Conservation (phyloP, 1,140 invertebrate genomes). For the Apis florea region DNA sequence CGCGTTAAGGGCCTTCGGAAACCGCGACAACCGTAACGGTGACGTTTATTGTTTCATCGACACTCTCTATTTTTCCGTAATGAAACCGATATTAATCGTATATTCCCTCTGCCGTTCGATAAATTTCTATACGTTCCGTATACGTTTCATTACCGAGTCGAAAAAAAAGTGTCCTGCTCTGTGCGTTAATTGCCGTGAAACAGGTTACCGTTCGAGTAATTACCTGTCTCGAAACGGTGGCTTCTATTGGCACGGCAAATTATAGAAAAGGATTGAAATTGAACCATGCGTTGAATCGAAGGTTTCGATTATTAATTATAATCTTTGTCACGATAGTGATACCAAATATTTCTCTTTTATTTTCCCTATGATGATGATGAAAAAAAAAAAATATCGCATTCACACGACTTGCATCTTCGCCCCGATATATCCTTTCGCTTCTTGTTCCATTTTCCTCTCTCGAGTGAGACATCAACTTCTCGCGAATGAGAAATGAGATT, state of each 20-base stretch:
- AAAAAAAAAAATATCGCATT: too few species aligned
- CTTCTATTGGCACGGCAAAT: neutral
- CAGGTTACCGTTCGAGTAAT: slow-evolving; percentile 31
- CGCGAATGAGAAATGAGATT: neutral
- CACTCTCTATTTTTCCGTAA: slow-evolving; percentile 14
- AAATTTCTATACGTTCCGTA: slow-evolving; percentile 9
- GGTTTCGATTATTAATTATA: too few species aligned
- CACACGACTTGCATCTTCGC: too few species aligned
- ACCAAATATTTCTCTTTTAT: too few species aligned
- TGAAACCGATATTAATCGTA: slow-evolving; percentile 16
- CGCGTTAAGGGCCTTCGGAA: neutral
- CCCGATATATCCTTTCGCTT: too few species aligned
- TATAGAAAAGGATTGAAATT: slow-evolving; percentile 31
- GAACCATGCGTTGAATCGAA: neutral
- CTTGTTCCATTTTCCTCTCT: neutral
- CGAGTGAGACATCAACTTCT: neutral
- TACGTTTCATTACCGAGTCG: neutral
- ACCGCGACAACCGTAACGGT: neutral
- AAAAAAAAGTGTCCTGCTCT: slow-evolving; percentile 1
- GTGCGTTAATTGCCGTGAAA: slow-evolving; percentile 35
- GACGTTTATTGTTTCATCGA: slow-evolving; percentile 28
- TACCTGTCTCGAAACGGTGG: neutral
- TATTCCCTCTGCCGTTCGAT: slow-evolving; percentile 5
- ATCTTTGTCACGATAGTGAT: too few species aligned
- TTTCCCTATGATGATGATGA: too few species aligned